Evolutionary conservation across 2,888 invertebrate genomes (phyloP).

Genomic region (Blastobasis lacticolella): DNA sequence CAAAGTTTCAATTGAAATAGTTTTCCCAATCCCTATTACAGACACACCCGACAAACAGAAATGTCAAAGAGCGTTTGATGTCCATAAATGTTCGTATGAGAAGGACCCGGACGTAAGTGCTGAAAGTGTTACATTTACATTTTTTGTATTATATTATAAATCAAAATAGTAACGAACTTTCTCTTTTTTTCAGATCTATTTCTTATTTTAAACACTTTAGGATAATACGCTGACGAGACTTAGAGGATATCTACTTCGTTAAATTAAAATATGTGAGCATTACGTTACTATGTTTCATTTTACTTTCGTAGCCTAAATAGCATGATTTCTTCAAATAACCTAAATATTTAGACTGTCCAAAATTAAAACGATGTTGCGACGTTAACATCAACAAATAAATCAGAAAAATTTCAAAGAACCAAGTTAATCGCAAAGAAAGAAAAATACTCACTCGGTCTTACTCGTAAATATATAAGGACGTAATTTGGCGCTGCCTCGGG

Average conservation of each 20-base stretch:
- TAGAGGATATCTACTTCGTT: constrained; percentile 10
- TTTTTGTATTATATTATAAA: constrained; percentile 1
- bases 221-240: constrained; percentile 28
- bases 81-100: constrained; percentile 61
- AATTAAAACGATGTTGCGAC: neutral
- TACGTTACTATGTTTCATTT: neutral
- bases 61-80: constrained; percentile 62
- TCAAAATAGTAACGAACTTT: neutral
- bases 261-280: neutral
- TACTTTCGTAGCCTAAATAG: too few relatives aligned
- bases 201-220: constrained; percentile 41
- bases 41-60: constrained; percentile 55
- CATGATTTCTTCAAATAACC: too few relatives aligned
- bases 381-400: neutral
- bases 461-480: constrained; percentile 63
- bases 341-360: too few relatives aligned
- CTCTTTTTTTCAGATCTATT: constrained; percentile 54
- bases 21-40: constrained; percentile 21
- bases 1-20: too few relatives aligned
- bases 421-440: too few relatives aligned
- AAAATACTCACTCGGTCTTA: constrained; percentile 29
- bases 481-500: constrained; percentile 66
- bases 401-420: too few relatives aligned
- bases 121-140: neutral
- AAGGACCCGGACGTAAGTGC: constrained; percentile 60